Percentiles rank a stretch among this genome's conserved stretches.
Evolutionary conservation across 1,140 invertebrate genomes (phyloP).

Genomic region (Mycetomoellerius zeteki): DNA sequence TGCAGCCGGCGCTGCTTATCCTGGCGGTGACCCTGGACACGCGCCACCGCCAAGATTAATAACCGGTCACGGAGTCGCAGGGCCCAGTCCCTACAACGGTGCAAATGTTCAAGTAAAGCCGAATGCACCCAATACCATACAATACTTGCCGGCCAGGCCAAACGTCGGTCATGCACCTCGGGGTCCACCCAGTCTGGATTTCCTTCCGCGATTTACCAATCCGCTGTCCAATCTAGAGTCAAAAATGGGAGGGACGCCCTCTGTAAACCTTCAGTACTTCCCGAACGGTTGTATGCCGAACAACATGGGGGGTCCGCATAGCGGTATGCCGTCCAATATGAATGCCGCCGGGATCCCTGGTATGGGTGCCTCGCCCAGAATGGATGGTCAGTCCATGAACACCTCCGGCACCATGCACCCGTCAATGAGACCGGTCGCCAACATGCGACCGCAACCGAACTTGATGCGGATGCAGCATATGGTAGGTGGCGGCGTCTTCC

Average conservation of each 20-base stretch:
- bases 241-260: slow-evolving; percentile 89
- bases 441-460: slow-evolving; percentile 84
- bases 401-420: slow-evolving; percentile 80
- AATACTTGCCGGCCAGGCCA: slow-evolving; percentile 97
- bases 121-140: slow-evolving; percentile 98
- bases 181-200: slow-evolving; percentile 96
- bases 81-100: slow-evolving; percentile 92
- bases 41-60: slow-evolving; percentile 85
- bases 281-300: slow-evolving; percentile 87
- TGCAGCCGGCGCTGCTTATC: slow-evolving; percentile 87
- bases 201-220: slow-evolving; percentile 95
- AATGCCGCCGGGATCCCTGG: slow-evolving; percentile 78
- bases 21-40: slow-evolving; percentile 76
- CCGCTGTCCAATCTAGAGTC: slow-evolving; percentile 91
- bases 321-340: slow-evolving; percentile 85
- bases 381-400: slow-evolving; percentile 81
- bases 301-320: slow-evolving; percentile 81
- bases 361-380: slow-evolving; percentile 79
- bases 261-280: slow-evolving; percentile 92
- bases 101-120: slow-evolving; percentile 97
- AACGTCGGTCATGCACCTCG: slow-evolving; percentile 90
- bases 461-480: slow-evolving; percentile 89
- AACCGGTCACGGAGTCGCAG: slow-evolving; percentile 81
- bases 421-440: slow-evolving; percentile 85
- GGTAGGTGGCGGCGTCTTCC: slow-evolving; percentile 86